Percentiles rank a stretch among this genome's conserved stretches.
These are phyloP conservation scores for Bembecia ichneumoniformis DNA, from an alignment of 2,888 invertebrate species.

Conservation along the genomic window DNA sequence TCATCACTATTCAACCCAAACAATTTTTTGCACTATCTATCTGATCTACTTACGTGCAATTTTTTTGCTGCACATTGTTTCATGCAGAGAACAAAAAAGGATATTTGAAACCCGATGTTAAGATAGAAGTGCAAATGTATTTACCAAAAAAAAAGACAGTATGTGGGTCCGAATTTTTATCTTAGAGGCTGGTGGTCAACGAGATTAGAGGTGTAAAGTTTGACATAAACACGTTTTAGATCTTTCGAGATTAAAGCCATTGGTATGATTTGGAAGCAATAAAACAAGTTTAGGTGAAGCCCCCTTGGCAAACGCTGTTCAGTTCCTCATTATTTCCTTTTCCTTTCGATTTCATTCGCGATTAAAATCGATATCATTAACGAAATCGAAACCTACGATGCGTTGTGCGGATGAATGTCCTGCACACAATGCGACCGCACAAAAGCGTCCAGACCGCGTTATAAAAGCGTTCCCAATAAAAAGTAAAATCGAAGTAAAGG, in stretches of 20 bases:
- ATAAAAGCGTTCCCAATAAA: slow-evolving; percentile 58
- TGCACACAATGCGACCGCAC: slow-evolving; percentile 48
- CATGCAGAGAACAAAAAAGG: slow-evolving; percentile 36
- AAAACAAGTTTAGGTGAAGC: not conserved
- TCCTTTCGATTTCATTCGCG: slow-evolving; percentile 58
- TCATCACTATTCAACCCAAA: slow-evolving; percentile 49
- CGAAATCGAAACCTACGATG: slow-evolving; percentile 71
- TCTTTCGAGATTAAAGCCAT: slow-evolving; percentile 30
- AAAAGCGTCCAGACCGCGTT: slow-evolving; percentile 58
- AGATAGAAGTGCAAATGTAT: slow-evolving; percentile 56
- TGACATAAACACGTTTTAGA: slow-evolving; percentile 29
- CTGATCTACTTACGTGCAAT: slow-evolving; percentile 57
- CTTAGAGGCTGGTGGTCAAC: slow-evolving; percentile 25
- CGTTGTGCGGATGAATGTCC: slow-evolving; percentile 61
- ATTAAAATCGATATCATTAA: slow-evolving; percentile 67
- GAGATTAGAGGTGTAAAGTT: slow-evolving; percentile 54
- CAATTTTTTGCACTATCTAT: slow-evolving; percentile 60
- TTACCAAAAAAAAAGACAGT: slow-evolving; percentile 42
- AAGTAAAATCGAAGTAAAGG: slow-evolving; percentile 67
- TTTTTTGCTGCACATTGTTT: slow-evolving; percentile 59
- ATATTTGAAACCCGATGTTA: slow-evolving; percentile 40
- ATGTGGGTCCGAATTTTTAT: slow-evolving; percentile 36
- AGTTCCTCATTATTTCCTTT: slow-evolving; percentile 33
- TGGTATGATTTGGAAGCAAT: not conserved
- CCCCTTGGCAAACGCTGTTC: slow-evolving; percentile 1